A percentile compares a stretch with the other conserved stretches of the same genome.
Evolutionary conservation across 1,140 invertebrate genomes (phyloP).

Genomic region (Nixonia krombeini): DNA sequence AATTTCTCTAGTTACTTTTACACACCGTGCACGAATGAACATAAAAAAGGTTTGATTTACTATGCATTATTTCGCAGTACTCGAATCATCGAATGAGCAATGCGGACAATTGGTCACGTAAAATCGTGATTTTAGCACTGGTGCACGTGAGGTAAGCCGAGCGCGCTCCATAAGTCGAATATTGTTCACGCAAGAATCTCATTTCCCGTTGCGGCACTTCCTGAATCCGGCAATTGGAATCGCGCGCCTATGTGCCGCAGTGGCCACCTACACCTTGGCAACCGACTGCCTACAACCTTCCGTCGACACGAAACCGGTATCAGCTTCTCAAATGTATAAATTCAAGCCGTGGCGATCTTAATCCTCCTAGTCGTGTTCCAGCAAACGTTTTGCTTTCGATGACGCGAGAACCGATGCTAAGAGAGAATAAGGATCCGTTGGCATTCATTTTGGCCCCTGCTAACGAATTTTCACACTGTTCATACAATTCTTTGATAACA

Average conservation of each 20-base stretch:
- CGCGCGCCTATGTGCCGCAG: slow-evolving; percentile 18
- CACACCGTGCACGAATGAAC: no score
- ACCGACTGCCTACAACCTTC: not conserved
- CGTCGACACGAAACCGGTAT: slow-evolving; percentile 22
- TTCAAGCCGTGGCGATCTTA: slow-evolving; percentile 20
- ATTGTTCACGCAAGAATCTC: slow-evolving; percentile 59
- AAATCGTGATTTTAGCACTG: slow-evolving; percentile 16
- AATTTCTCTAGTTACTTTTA: no score
- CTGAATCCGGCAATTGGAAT: slow-evolving; percentile 41
- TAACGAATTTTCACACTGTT: no score
- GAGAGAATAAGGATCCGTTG: not conserved
- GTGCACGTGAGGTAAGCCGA: slow-evolving; percentile 11
- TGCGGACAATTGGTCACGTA: slow-evolving; percentile 8
- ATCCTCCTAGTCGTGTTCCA: slow-evolving; percentile 1
- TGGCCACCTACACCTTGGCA: not conserved
- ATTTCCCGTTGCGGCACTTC: slow-evolving; percentile 49
- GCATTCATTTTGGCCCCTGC: no score
- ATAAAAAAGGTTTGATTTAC: no score
- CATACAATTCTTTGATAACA: no score
- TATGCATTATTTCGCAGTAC: no score
- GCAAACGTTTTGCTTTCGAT: not conserved
- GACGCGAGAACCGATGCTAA: not conserved
- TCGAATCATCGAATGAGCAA: not conserved
- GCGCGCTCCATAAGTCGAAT: slow-evolving; percentile 18
- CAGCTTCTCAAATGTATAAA: slow-evolving; percentile 26